These are phyloP conservation scores for Fregetta grallaria DNA, from an alignment of 2,113 vertebrate species.

Conservation along the genomic window DNA sequence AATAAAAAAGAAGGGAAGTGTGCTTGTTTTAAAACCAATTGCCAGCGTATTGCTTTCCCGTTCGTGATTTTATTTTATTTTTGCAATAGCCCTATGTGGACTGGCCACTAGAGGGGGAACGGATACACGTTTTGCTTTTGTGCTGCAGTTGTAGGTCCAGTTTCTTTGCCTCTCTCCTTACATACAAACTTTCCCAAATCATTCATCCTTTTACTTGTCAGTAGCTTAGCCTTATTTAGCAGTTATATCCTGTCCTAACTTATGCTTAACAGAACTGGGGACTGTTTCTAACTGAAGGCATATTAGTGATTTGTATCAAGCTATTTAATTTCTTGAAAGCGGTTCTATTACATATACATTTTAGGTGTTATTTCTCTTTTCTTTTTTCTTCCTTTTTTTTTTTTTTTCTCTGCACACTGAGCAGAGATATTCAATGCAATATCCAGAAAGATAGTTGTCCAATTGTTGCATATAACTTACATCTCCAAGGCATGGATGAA, in stretches of 20 bases:
- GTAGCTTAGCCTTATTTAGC: background rate
- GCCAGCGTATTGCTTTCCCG: rapidly evolving
- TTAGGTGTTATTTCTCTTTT: background rate
- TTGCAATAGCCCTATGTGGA: background rate
- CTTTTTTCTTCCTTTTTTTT: background rate
- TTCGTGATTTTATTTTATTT: background rate
- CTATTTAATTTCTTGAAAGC: background rate
- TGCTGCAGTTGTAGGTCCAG: rapidly evolving
- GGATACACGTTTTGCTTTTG: background rate
- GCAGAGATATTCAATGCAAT: background rate
- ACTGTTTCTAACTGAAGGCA: background rate
- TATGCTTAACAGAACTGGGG: background rate
- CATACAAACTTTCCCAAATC: background rate
- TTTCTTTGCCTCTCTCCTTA: background rate
- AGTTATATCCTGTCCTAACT: background rate
- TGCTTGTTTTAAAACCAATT: background rate
- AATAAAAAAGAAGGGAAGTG: rapidly evolving
- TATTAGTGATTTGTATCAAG: background rate
- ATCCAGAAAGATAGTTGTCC: background rate
- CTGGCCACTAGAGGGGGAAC: constrained; percentile 60
- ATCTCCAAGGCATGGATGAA: background rate
- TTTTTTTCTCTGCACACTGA: background rate
- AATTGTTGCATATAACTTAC: background rate
- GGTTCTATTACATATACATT: background rate
- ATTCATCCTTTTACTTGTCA: background rate